Base-by-base conservation (phyloP, 2,797 vertebrate species). In the Myiotriccus ornatus region DNA sequence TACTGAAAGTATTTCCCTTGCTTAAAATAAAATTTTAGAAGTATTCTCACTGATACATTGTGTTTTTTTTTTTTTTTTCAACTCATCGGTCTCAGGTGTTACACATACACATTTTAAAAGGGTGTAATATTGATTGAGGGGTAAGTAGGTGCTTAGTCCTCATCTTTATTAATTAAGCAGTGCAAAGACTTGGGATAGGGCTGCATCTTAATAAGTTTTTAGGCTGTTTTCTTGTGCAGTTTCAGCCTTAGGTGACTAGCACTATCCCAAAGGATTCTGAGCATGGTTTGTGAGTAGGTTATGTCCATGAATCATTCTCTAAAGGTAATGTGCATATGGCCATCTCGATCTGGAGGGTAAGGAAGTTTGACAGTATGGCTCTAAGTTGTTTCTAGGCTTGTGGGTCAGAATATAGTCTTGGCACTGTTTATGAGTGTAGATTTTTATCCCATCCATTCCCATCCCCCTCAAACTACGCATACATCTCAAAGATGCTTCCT, bases 11-110 rank as follows among this genome's bases (percentile, higher is more conserved):
- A 41, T 60, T 62, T 80, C 13, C 22, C 27, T 62, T 53, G 24
- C 16, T 84, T 81, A 59, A 89, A 89, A n/a, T 59, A 35, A 37
- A 37, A 37, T 46, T 84, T 65, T 30, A 34, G 79, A 89, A 63
- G 3, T 17, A 65, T 19, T 59, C 25, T 81, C 21, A 37, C 3
- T 49, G 23, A 53, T 67, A 8, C 12, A 32, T 30, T 52, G 27
- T 49, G 12, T 35, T 59, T 6, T 57, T 86, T 86, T 53, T 65
- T 65, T 83, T 35, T 55, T 11, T 37, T 57, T 49, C 23, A 46
- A 6, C 21, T 77, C 4, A 21, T 35, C 34, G 65, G 6, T 65
- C 1, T 2, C 24, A 70, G 43, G 3, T 69, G 28, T 69, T 79
- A 46, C 22, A 43, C 3, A 2, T 10, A 67, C 8, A 46, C 8